Evolutionary conservation across 1,140 invertebrate genomes (phyloP).

Genomic region (Brachionus plicatilis): DNA sequence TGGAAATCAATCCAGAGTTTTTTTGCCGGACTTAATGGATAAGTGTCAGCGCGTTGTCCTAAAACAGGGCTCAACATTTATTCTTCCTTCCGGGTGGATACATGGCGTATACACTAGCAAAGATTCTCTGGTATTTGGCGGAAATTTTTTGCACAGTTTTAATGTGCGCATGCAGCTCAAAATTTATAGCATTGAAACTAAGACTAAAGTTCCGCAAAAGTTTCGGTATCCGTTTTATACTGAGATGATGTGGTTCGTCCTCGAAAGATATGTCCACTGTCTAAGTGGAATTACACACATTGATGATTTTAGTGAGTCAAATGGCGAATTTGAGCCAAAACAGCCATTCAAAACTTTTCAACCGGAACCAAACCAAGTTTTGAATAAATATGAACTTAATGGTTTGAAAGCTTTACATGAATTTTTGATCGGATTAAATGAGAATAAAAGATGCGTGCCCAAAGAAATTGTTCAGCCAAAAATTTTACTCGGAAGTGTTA

Average conservation of each 20-base stretch:
- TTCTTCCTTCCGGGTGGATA: constrained; percentile 90
- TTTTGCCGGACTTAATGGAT: background rate
- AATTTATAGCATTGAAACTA: constrained; percentile 69
- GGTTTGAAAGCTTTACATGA: constrained; percentile 73
- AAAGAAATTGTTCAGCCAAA: constrained; percentile 82
- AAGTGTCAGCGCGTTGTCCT: constrained; percentile 14
- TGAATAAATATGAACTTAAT: constrained; percentile 69
- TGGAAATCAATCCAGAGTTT: constrained; percentile 18
- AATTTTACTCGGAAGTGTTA: constrained; percentile 75
- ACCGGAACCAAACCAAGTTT: constrained; percentile 46
- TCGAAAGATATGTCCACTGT: constrained; percentile 83
- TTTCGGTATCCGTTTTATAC: constrained; percentile 81
- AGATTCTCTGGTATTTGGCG: constrained; percentile 86
- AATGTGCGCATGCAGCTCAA: constrained; percentile 78
- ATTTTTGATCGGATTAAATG: constrained; percentile 72
- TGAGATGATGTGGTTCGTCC: constrained; percentile 80
- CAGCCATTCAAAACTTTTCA: constrained; percentile 2
- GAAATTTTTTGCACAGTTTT: constrained; percentile 84
- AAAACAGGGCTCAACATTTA: constrained; percentile 15
- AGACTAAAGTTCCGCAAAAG: constrained; percentile 72
- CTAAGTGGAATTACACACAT: constrained; percentile 58
- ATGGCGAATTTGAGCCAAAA: background rate
- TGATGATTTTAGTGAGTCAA: background rate
- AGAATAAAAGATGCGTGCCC: constrained; percentile 82
- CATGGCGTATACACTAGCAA: constrained; percentile 80